Base-by-base conservation (phyloP, 1,140 invertebrate species). In the Drosophila azteca region DNA sequence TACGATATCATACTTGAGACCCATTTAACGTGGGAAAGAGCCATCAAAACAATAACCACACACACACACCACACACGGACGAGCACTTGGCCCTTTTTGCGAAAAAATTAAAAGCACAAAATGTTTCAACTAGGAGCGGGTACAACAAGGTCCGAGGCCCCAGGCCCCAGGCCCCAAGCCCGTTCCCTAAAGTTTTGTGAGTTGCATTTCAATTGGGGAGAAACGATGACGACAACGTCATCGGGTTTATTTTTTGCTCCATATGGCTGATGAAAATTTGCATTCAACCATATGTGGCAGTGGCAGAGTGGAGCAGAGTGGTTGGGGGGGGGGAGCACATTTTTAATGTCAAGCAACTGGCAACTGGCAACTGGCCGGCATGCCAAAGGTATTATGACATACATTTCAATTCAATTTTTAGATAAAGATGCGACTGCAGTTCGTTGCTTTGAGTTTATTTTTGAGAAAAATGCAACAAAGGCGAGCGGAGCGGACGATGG, bases 311-410 rank as follows among this genome's bases (percentile, higher is more conserved):
- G 11, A 20, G n/a, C n/a, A 11, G 31, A 7, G 26, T n/a, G n/a
- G n/a, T n/a, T n/a, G n/a, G n/a, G n/a, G n/a, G n/a, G n/a, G n/a
- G n/a, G 55, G 41, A 43, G 57, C 26, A 52, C 52, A 69, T 69
- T 69, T 69, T 69, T 69, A 69, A 69, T 69, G 66, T 69, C 66
- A 69, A 73, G 70, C 71, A 65, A 74, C 71, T 74, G 71, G 69
- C 71, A n/a, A n/a, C n/a, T n/a, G n/a, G 70, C 71, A 65, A 74
- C 71, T 74, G 71, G 69, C 71, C 75, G 63, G 77, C 77, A 79
- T 79, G 77, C 77, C 77, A 71, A 79, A 70, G 77, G 71, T 79
- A 85, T 87, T 85, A 85, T 85, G 82, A 85, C 82, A 85, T 77
- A 85, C 78, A 88, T 77, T 77, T 77, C 65, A 77, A 72, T 83